Percentiles rank a stretch among this genome's conserved stretches.
Evolutionary conservation across 2,113 vertebrate genomes (phyloP).

Genomic region (Mormoops blainvillei): DNA sequence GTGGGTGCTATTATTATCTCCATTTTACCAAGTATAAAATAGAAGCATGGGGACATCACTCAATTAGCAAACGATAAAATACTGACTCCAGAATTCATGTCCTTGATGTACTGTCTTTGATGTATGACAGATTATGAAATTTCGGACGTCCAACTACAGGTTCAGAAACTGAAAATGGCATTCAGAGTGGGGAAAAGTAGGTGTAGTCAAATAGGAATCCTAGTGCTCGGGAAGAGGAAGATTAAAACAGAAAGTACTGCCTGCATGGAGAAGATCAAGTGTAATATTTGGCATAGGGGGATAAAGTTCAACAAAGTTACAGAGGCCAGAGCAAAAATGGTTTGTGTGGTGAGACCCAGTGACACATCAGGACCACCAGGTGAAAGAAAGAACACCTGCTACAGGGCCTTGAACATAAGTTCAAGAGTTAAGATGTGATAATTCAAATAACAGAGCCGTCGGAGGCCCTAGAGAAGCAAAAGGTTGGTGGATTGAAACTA

Average conservation of each 20-base stretch:
- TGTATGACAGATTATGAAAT: neutral
- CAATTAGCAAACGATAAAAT: neutral
- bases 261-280: neutral
- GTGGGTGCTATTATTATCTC: neutral
- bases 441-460: neutral
- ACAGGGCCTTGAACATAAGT: neutral
- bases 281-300: neutral
- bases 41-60: neutral
- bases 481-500: neutral
- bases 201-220: neutral
- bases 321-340: neutral
- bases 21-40: neutral
- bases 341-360: neutral
- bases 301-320: neutral
- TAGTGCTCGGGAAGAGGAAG: neutral
- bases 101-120: neutral
- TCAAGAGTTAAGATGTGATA: neutral
- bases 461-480: neutral
- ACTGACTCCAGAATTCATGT: neutral
- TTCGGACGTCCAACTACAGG: neutral
- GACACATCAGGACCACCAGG: neutral
- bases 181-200: neutral
- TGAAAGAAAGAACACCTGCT: neutral
- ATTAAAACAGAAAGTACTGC: neutral
- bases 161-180: neutral